A percentile compares a stretch with the other conserved stretches of the same genome.
Conservation (phyloP, 2,888 invertebrate genomes). For the Blastobasis adustella region DNA sequence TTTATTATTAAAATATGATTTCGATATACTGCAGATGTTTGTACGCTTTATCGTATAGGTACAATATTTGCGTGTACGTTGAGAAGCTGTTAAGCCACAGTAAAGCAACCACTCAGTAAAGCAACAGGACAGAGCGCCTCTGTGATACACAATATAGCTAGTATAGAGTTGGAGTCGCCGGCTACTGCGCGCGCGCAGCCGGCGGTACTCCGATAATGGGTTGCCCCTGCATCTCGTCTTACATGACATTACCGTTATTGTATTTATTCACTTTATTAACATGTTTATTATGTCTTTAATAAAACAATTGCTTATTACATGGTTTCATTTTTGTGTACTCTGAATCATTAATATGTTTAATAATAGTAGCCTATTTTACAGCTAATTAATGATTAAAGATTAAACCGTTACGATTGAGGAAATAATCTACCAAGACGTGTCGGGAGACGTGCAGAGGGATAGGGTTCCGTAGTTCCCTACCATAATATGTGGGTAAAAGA, state of each 20-base stretch:
- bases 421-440: too few species aligned
- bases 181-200: conserved; percentile 16
- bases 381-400: too few species aligned
- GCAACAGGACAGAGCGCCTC: conserved; percentile 44
- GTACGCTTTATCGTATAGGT: neutral
- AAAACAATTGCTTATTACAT: conserved; percentile 65
- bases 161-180: conserved; percentile 43
- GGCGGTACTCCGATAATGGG: neutral
- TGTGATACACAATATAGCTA: conserved; percentile 63
- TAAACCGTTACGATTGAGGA: too few species aligned
- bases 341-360: neutral
- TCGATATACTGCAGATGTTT: neutral
- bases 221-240: neutral
- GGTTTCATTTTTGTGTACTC: conserved; percentile 28
- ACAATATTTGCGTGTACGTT: neutral
- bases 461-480: too few species aligned
- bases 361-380: neutral
- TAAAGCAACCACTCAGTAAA: too few species aligned
- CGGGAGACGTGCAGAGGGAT: too few species aligned
- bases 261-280: conserved; percentile 72
- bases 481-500: too few species aligned
- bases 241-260: conserved; percentile 38
- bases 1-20: neutral
- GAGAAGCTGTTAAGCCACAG: neutral
- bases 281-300: conserved; percentile 75